Evolutionary conservation across 2,888 invertebrate genomes (phyloP).

Genomic region (Allacma fusca): DNA sequence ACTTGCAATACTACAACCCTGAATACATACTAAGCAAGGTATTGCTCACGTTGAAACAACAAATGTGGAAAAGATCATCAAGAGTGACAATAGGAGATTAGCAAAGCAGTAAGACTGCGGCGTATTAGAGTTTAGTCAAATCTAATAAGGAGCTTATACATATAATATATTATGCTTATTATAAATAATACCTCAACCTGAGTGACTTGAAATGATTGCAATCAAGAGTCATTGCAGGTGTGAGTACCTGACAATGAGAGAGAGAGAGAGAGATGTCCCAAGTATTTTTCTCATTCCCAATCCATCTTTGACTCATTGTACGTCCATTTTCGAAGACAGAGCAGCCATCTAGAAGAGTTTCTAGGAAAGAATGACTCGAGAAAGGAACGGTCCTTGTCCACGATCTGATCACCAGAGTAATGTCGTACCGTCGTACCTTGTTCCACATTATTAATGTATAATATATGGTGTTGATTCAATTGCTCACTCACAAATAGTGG

Average conservation of each 20-base stretch:
- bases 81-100: constrained; percentile 1
- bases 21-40: neutral
- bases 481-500: neutral
- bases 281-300: too few species aligned
- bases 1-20: neutral
- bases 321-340: neutral
- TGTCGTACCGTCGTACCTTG: neutral
- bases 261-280: too few species aligned
- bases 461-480: too few species aligned
- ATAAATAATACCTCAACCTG: neutral
- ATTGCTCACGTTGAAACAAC: neutral
- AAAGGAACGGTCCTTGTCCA: neutral
- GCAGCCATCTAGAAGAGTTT: neutral
- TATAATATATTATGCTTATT: constrained; percentile 1
- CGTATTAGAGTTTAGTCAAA: neutral
- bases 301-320: too few species aligned
- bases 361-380: neutral
- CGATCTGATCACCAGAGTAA: neutral
- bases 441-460: neutral
- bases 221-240: too few species aligned
- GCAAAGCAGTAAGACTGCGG: neutral
- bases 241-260: too few species aligned
- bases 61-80: neutral
- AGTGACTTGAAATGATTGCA: neutral
- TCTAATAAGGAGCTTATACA: neutral